Evolutionary conservation across 2,888 invertebrate species (phyloP).

Genomic region (Caenorhabditis drosophilae): DNA sequence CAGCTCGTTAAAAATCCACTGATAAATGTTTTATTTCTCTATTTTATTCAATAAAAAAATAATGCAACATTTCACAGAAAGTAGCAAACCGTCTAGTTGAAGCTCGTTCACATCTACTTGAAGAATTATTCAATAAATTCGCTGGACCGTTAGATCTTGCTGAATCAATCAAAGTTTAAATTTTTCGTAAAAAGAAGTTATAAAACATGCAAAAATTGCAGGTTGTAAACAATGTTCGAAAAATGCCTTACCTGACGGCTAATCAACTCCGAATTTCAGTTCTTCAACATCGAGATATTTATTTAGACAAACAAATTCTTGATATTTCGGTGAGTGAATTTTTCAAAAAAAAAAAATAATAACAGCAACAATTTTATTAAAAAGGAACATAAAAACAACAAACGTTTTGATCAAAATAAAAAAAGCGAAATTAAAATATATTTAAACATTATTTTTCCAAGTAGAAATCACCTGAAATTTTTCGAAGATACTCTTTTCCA

Average conservation of each 20-base stretch:
- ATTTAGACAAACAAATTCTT: slow-evolving; percentile 63
- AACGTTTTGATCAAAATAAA: slow-evolving; percentile 3
- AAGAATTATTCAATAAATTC: slow-evolving; percentile 68
- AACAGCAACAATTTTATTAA: slow-evolving; percentile 2
- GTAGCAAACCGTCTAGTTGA: slow-evolving; percentile 63
- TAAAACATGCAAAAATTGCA: slow-evolving; percentile 5
- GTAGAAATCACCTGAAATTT: slow-evolving; percentile 30
- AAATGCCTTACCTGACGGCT: slow-evolving; percentile 66
- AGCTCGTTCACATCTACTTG: slow-evolving; percentile 61
- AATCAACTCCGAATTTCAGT: slow-evolving; percentile 65
- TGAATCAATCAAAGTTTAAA: slow-evolving; percentile 61
- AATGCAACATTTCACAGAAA: too few species aligned
- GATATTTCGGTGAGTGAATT: slow-evolving; percentile 51
- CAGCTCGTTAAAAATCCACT: slow-evolving; percentile 41
- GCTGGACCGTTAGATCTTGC: slow-evolving; percentile 65
- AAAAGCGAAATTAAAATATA: slow-evolving; percentile 2
- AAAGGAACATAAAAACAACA: slow-evolving; percentile 3
- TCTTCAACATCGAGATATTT: slow-evolving; percentile 66
- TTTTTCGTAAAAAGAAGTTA: not conserved
- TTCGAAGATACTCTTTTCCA: slow-evolving; percentile 57
- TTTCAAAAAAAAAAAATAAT: too few species aligned
- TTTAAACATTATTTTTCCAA: slow-evolving; percentile 9
- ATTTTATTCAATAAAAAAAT: too few species aligned
- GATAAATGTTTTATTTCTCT: too few species aligned
- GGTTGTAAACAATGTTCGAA: slow-evolving; percentile 65